Evolutionary conservation across 1,140 invertebrate genomes (phyloP).

Genomic region (Papilio xuthus): DNA sequence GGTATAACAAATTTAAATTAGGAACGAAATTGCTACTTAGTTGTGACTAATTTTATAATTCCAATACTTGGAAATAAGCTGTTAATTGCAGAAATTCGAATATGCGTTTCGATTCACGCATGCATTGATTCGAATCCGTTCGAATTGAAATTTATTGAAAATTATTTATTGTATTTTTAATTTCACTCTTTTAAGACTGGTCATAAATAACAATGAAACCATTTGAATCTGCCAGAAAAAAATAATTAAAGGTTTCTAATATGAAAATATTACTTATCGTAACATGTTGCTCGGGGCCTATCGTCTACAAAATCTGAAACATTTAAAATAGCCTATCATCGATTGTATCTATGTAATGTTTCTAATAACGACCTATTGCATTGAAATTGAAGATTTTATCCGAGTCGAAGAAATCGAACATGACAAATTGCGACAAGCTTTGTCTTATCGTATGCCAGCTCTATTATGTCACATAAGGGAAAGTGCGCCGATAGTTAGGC

Average conservation of each 20-base stretch:
- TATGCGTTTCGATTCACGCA: too few species aligned
- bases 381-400: constrained; percentile 54
- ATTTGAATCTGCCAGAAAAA: background rate
- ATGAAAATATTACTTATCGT: background rate
- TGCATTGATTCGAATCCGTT: too few species aligned
- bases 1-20: background rate
- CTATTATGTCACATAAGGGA: constrained; percentile 44
- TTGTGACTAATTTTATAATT: too few species aligned
- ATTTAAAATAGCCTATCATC: constrained; percentile 48
- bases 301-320: constrained; percentile 48
- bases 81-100: too few species aligned
- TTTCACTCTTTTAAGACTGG: background rate
- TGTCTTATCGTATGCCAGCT: constrained; percentile 45
- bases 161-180: background rate
- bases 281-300: constrained; percentile 41
- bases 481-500: constrained; percentile 34
- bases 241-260: background rate
- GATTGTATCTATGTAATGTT: constrained; percentile 50
- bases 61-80: too few species aligned
- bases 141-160: too few species aligned
- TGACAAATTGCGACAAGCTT: constrained; percentile 58
- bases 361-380: constrained; percentile 49
- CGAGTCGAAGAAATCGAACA: constrained; percentile 55
- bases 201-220: background rate
- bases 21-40: background rate